These are phyloP conservation scores for Toxonevra muliebris DNA, from an alignment of 2,888 invertebrate species.

Conservation along the genomic window DNA sequence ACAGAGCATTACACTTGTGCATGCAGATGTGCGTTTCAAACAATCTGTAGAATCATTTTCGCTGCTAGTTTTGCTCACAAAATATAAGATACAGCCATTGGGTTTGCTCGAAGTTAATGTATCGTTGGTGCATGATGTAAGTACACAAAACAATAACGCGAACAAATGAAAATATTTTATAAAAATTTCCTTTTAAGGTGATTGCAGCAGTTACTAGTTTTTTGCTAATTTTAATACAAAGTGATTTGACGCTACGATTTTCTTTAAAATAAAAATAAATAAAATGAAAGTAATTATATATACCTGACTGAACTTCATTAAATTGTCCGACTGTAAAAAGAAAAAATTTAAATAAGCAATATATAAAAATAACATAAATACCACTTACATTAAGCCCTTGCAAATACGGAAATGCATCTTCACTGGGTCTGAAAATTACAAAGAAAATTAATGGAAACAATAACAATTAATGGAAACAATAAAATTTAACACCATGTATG, in stretches of 20 bases:
- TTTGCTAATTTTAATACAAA: constrained; percentile 59
- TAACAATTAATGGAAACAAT: too few species aligned
- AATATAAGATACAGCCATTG: constrained; percentile 55
- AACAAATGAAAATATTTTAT: constrained; percentile 1
- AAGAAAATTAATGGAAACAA: constrained; percentile 17
- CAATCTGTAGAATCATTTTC: constrained; percentile 56
- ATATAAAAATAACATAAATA: constrained; percentile 10
- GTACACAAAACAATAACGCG: constrained; percentile 6
- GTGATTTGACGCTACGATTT: constrained; percentile 58
- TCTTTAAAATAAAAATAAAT: constrained; percentile 46
- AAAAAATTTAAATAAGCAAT: not conserved
- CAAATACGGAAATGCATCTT: constrained; percentile 53
- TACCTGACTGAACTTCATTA: constrained; percentile 60
- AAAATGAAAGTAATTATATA: constrained; percentile 21
- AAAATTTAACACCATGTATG: not conserved
- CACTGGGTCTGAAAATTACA: constrained; percentile 38
- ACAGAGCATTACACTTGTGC: constrained; percentile 46
- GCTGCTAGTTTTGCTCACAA: constrained; percentile 45
- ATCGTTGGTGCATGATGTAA: constrained; percentile 48
- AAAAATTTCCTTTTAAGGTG: constrained; percentile 42
- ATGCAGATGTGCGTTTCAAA: constrained; percentile 53
- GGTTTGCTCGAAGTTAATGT: constrained; percentile 54
- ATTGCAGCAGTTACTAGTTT: constrained; percentile 57
- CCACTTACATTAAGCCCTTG: constrained; percentile 56
- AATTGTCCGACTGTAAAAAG: constrained; percentile 52